Conservation (phyloP, 2,113 vertebrate species). For the Entelurus aequoreus region DNA sequence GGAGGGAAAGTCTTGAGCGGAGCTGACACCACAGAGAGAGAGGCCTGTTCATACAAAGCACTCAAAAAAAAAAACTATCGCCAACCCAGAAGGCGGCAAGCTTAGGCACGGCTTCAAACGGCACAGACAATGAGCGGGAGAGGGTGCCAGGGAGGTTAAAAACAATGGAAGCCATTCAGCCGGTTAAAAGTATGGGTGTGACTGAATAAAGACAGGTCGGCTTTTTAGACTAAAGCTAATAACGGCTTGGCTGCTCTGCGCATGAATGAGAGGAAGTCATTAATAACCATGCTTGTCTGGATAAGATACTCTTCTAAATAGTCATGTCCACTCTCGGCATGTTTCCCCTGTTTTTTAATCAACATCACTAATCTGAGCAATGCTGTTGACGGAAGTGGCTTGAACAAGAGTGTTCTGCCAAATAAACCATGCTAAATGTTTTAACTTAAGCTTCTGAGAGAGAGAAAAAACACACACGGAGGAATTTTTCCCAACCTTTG, state of each 20-base stretch:
- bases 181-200: slow-evolving; percentile 65
- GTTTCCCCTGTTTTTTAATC: slow-evolving; percentile 13
- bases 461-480: not conserved
- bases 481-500: slow-evolving; percentile 75
- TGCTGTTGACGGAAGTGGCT: slow-evolving; percentile 20
- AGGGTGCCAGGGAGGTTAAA: slow-evolving; percentile 23
- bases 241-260: slow-evolving; percentile 47
- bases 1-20: slow-evolving; percentile 37
- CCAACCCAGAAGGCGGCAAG: slow-evolving; percentile 44
- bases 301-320: slow-evolving; percentile 46
- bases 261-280: slow-evolving; percentile 70
- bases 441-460: not conserved
- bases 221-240: slow-evolving; percentile 55
- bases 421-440: slow-evolving; percentile 13
- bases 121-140: slow-evolving; percentile 56
- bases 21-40: slow-evolving; percentile 33
- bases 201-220: slow-evolving; percentile 64
- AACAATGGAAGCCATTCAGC: slow-evolving; percentile 63
- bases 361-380: slow-evolving; percentile 1
- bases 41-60: slow-evolving; percentile 48
- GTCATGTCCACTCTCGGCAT: slow-evolving; percentile 36
- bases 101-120: slow-evolving; percentile 60
- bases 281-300: slow-evolving; percentile 59
- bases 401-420: slow-evolving; percentile 17
- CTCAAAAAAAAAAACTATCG: slow-evolving; percentile 44